phyloP scores from a whole-genome alignment of 2,113 vertebrate species.

The Rhinopomastus cyanomelas region DNA sequence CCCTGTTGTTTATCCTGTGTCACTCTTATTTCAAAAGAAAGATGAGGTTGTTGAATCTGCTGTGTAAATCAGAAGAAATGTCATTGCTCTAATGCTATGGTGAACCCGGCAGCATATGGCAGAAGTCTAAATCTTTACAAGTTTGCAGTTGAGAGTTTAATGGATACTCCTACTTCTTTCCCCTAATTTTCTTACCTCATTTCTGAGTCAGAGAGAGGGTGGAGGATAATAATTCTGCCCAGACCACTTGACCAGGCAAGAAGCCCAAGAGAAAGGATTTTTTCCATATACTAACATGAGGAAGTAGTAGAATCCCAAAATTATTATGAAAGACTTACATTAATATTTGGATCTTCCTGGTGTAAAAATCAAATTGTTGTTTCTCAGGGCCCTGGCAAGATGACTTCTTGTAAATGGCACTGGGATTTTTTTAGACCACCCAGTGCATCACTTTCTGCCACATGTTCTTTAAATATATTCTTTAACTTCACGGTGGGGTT shows the following conservation, averaged over 20 bases:
- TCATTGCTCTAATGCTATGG: not conserved
- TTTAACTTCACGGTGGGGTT: not conserved
- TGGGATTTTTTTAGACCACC: not conserved
- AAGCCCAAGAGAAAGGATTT: constrained; percentile 41
- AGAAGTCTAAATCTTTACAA: not conserved
- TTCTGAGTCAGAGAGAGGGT: constrained; percentile 57
- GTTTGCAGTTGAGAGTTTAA: not conserved
- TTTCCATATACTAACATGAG: constrained; percentile 35
- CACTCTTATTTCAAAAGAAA: not conserved
- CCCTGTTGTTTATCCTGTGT: not conserved
- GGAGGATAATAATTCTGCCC: constrained; percentile 42
- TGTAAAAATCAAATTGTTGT: not conserved
- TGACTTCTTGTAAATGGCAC: not conserved
- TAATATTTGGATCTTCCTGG: not conserved
- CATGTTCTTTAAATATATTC: not conserved
- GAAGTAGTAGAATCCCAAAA: constrained; percentile 17
- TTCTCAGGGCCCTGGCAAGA: not conserved
- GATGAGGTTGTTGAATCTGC: not conserved
- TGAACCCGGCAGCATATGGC: not conserved
- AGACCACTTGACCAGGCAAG: constrained; percentile 38
- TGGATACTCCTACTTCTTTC: not conserved
- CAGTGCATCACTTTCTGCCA: not conserved
- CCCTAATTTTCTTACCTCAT: constrained; percentile 42
- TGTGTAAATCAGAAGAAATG: not conserved
- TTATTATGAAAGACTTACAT: constrained; percentile 24